phyloP scores from a whole-genome alignment of 2,888 invertebrate genomes.

The Macrosiphum euphorbiae region DNA sequence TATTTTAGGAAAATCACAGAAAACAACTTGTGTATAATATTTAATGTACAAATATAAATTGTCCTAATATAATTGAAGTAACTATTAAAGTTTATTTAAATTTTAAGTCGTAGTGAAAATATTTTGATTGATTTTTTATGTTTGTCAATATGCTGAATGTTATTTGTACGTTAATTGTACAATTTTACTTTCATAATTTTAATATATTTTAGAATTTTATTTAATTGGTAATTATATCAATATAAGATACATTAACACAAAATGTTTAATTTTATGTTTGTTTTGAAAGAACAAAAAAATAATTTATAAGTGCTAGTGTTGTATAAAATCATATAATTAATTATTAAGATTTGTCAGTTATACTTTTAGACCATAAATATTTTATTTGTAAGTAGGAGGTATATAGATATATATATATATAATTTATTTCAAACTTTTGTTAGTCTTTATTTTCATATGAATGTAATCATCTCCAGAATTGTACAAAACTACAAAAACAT shows the following conservation, averaged over 20 bases:
- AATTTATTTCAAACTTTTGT: conserved; percentile 44
- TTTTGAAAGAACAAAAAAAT: conserved; percentile 32
- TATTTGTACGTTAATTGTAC: not conserved
- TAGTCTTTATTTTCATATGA: not conserved
- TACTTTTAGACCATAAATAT: conserved; percentile 35
- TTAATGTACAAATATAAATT: conserved; percentile 7
- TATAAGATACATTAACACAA: conserved; percentile 4
- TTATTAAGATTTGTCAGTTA: conserved; percentile 29
- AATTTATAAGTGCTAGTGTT: conserved; percentile 38
- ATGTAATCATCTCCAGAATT: too few species aligned
- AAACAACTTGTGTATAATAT: not conserved
- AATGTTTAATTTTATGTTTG: conserved; percentile 17
- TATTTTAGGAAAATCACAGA: not conserved
- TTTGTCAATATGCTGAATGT: not conserved
- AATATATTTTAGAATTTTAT: conserved; percentile 36
- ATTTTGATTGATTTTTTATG: conserved; percentile 16
- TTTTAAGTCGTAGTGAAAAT: conserved; percentile 7
- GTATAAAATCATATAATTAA: conserved; percentile 33
- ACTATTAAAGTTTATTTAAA: not conserved
- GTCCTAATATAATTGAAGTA: not conserved
- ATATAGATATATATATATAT: conserved; percentile 18
- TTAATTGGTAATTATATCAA: not conserved
- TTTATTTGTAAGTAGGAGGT: conserved; percentile 50
- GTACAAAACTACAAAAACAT: too few species aligned
- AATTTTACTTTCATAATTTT: conserved; percentile 33